These are phyloP conservation scores for Hoplostethus mediterraneus DNA, from an alignment of 2,797 vertebrate species.

Conservation along the genomic window DNA sequence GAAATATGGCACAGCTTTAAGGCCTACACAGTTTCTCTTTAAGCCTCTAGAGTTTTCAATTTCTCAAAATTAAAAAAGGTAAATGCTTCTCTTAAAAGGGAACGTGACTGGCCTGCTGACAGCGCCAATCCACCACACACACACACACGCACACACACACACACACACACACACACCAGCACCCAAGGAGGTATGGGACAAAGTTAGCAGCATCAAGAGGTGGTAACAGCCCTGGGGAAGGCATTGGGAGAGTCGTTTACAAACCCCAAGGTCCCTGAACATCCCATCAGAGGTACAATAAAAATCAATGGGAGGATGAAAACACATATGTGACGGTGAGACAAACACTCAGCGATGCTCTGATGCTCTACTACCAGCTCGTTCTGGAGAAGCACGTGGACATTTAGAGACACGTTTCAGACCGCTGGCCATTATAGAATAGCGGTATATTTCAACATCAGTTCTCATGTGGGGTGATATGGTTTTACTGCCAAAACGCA, in stretches of 20 bases:
- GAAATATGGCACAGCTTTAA: too few species aligned
- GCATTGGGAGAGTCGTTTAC: slow-evolving; percentile 39
- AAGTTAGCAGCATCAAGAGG: slow-evolving; percentile 43
- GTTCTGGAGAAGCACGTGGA: too few species aligned
- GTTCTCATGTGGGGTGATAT: neutral
- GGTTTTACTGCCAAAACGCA: neutral
- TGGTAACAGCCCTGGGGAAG: slow-evolving; percentile 45
- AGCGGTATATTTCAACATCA: neutral
- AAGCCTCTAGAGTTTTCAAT: too few species aligned
- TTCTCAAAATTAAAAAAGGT: too few species aligned
- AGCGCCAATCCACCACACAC: neutral
- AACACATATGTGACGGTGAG: slow-evolving; percentile 49
- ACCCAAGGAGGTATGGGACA: slow-evolving; percentile 28
- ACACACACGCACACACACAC: slow-evolving; percentile 4
- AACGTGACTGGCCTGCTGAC: too few species aligned
- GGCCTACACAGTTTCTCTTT: too few species aligned
- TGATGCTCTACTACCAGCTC: slow-evolving; percentile 12
- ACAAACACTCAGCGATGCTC: slow-evolving; percentile 25
- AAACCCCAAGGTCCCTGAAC: slow-evolving; percentile 40
- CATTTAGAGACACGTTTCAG: slow-evolving; percentile 1
- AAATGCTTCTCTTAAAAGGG: too few species aligned
- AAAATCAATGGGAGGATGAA: slow-evolving; percentile 35
- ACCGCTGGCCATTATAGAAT: neutral
- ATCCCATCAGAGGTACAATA: slow-evolving; percentile 39
- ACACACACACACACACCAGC: slow-evolving; percentile 1